Conservation (phyloP, 2,888 invertebrate species). For the Ornithoptera alexandrae region DNA sequence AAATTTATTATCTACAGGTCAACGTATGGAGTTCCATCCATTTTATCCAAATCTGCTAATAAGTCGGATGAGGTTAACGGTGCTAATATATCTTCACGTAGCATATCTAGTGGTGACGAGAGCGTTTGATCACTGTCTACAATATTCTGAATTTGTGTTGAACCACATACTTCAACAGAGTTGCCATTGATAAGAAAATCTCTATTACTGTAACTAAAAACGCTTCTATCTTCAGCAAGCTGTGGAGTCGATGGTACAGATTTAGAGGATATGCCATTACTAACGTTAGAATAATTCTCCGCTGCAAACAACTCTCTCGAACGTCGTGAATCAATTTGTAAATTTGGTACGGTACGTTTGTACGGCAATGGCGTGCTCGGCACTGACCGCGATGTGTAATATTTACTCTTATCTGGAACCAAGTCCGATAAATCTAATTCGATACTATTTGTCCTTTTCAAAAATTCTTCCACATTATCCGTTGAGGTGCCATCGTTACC, state of each 20-base stretch:
- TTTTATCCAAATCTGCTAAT: conserved; percentile 72
- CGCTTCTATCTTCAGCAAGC: conserved; percentile 71
- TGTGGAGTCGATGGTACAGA: conserved; percentile 90
- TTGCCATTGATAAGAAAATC: conserved; percentile 83
- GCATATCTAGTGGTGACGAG: conserved; percentile 66
- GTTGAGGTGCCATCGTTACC: conserved; percentile 49
- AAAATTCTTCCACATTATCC: conserved; percentile 68
- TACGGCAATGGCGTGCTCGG: conserved; percentile 84
- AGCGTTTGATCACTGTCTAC: conserved; percentile 56
- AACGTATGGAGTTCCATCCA: conserved; percentile 68
- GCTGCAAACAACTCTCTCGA: conserved; percentile 61
- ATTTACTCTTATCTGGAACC: conserved; percentile 64
- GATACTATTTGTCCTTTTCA: conserved; percentile 70
- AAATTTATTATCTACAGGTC: conserved; percentile 67
- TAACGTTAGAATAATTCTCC: conserved; percentile 50
- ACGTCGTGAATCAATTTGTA: conserved; percentile 65
- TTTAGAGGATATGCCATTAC: conserved; percentile 82
- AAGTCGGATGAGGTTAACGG: conserved; percentile 63
- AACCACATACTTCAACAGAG: conserved; percentile 70
- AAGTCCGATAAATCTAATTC: conserved; percentile 68
- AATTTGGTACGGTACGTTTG: conserved; percentile 60
- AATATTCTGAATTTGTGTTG: conserved; percentile 50
- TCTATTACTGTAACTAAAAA: conserved; percentile 81
- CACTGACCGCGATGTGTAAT: conserved; percentile 83
- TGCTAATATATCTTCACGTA: conserved; percentile 66